Evolutionary conservation across 2,888 invertebrate species (phyloP).

Genomic region (Limnephilus auricula): DNA sequence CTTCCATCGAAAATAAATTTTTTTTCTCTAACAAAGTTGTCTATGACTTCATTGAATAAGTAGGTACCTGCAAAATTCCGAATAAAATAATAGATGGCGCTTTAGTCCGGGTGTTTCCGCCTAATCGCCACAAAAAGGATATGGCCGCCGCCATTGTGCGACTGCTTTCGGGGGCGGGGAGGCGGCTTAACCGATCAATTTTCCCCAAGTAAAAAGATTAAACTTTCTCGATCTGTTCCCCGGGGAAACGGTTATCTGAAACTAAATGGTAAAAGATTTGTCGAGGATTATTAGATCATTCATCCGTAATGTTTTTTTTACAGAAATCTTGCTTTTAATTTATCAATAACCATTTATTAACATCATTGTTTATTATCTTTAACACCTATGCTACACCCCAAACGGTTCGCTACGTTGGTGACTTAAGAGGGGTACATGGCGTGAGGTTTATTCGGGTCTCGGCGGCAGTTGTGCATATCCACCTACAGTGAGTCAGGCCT

Average conservation of each 20-base stretch:
- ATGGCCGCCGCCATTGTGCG: slow-evolving; percentile 9
- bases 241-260: neutral
- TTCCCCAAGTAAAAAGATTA: slow-evolving; percentile 19
- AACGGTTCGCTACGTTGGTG: too few relatives aligned
- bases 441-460: too few relatives aligned
- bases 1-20: neutral
- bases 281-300: neutral
- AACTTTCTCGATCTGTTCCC: neutral
- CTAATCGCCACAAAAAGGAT: slow-evolving; percentile 17
- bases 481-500: too few relatives aligned
- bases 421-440: too few relatives aligned
- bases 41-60: neutral
- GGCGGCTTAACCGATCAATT: neutral
- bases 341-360: too few relatives aligned
- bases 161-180: neutral
- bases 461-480: too few relatives aligned
- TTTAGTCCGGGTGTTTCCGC: slow-evolving; percentile 3
- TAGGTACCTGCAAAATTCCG: neutral
- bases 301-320: too few relatives aligned
- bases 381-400: too few relatives aligned
- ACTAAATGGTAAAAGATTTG: neutral
- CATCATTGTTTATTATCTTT: too few relatives aligned
- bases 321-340: too few relatives aligned
- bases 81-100: neutral
- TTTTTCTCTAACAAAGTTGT: neutral